Percentiles rank a stretch among this genome's conserved stretches.
Evolutionary conservation across 1,140 invertebrate species (phyloP).

Genomic region (Atta texana): DNA sequence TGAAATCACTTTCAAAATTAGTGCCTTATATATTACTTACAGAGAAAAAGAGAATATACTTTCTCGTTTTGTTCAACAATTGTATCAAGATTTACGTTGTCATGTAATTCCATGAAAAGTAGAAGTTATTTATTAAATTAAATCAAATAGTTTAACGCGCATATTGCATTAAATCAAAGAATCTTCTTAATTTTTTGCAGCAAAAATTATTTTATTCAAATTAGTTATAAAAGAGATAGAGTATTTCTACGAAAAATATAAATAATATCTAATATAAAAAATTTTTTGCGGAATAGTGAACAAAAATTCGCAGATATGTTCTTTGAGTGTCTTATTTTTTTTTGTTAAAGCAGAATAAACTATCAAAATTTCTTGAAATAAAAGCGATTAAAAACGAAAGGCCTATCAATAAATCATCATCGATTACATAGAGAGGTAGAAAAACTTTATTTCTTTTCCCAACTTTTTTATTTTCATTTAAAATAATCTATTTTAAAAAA

Average conservation of each 20-base stretch:
- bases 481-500: neutral
- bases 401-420: neutral
- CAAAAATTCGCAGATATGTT: neutral
- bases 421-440: neutral
- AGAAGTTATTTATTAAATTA: neutral
- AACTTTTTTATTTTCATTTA: neutral
- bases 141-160: neutral
- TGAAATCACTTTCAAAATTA: conserved; percentile 27
- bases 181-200: neutral
- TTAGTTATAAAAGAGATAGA: neutral
- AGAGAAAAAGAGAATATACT: neutral
- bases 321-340: neutral
- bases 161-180: neutral
- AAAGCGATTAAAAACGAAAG: neutral
- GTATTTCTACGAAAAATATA: neutral
- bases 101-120: neutral
- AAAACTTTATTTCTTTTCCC: neutral
- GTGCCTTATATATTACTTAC: neutral
- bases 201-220: conserved; percentile 5
- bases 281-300: neutral
- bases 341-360: neutral
- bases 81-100: neutral
- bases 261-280: neutral
- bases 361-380: neutral
- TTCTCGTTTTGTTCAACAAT: conserved; percentile 15